Conservation (phyloP, 2,888 invertebrate genomes). For the Oligia latruncula region DNA sequence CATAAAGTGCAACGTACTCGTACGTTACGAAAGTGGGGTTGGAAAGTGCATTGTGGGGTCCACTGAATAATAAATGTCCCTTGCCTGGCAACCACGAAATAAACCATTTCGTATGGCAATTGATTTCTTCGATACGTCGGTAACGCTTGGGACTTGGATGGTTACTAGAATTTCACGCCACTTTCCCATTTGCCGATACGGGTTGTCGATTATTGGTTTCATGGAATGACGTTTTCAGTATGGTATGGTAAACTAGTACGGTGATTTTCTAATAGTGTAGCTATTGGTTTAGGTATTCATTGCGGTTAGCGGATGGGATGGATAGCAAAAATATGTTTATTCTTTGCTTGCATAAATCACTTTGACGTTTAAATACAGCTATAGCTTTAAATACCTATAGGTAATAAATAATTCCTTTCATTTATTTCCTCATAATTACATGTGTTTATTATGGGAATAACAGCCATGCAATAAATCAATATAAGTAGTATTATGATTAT, state of each 20-base stretch:
- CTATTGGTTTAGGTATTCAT: constrained; percentile 9
- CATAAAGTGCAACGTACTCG: constrained; percentile 58
- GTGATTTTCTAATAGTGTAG: background rate
- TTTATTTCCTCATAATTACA: constrained; percentile 34
- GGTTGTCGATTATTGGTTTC: constrained; percentile 41
- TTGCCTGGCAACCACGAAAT: constrained; percentile 82
- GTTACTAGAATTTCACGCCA: constrained; percentile 66
- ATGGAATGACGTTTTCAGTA: constrained; percentile 21
- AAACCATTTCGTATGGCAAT: constrained; percentile 69
- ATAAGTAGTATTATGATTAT: background rate
- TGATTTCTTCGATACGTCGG: constrained; percentile 75
- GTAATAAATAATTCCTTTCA: constrained; percentile 23
- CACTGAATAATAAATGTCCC: constrained; percentile 82
- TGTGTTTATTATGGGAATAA: constrained; percentile 5
- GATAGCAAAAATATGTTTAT: constrained; percentile 1
- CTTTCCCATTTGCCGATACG: constrained; percentile 29
- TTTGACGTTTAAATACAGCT: constrained; percentile 18
- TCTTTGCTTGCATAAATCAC: constrained; percentile 12
- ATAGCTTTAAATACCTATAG: background rate
- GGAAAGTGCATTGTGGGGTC: constrained; percentile 74
- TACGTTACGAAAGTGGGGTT: constrained; percentile 66
- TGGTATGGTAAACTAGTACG: background rate
- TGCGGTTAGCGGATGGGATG: background rate
- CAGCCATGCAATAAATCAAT: constrained; percentile 15
- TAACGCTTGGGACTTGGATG: constrained; percentile 69